Base-by-base conservation (phyloP, 2,888 invertebrate genomes). In the Ormyrus pomaceus region DNA sequence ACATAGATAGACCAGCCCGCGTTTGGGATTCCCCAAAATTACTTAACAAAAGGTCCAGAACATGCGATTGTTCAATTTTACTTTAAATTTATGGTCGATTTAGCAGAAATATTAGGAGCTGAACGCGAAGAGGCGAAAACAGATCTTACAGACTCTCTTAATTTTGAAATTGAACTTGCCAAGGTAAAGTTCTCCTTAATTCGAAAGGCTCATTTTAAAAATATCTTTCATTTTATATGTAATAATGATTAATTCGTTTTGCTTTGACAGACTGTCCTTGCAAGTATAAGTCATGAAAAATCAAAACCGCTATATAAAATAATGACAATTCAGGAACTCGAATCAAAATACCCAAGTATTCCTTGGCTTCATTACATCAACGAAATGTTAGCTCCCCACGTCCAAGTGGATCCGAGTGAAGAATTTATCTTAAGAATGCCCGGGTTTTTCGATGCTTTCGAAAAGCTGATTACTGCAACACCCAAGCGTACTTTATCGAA, bases 91-190 rank as follows among this genome's bases (percentile, higher is more conserved):
- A 96, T 96, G 95, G 95, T 96, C 4, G 96, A 96, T 86, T 94
- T 97, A 83, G 95, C 97, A 0, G 93, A 94, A 0, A 91, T 97
- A 1, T 93, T 97, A 83, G 97, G 97, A 10, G 97, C 97, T 0
- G 93, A 96, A 51, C 93, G 92, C 82, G 88, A 92, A 0, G 90
- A 91, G 6, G 97, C 97, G 0, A 91, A 93, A 84, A 91, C 91
- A 34, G 96, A 97, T 85, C 93, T 97, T 82, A 93, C 91, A 76
- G 94, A 95, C 69, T 95, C 97, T 0, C 91, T 98, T 45, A 92
- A 95, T 82, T 97, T 98, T 87, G 98, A 98, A 92, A 96, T 95
- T 81, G 92, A 93, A 84, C 92, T 98, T 77, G 97, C 97, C 59
- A 96, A 97, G 90, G 97, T 98, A 92, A 94, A 13, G 13, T 13